These are phyloP conservation scores for Neosilurus hyrtlii DNA, from an alignment of 2,797 vertebrate genomes.

Conservation along the genomic window DNA sequence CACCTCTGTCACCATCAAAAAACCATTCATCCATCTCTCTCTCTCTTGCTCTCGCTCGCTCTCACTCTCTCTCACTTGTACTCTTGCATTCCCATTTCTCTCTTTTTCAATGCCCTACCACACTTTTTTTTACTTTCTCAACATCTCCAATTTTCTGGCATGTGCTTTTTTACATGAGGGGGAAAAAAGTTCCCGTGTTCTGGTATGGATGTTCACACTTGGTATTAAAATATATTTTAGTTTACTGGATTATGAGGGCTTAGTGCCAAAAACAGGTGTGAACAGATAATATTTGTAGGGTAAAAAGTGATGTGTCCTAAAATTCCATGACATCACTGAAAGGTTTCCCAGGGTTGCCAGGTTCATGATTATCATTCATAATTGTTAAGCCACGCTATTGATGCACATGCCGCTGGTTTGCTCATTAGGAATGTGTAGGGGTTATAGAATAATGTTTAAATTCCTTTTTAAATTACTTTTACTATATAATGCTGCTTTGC, in stretches of 20 bases:
- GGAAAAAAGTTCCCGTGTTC: background rate
- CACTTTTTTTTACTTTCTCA: background rate
- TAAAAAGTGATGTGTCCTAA: background rate
- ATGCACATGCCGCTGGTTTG: background rate
- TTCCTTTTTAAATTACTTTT: no score
- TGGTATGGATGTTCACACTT: background rate
- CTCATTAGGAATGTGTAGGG: no score
- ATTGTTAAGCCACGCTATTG: no score
- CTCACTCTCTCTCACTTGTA: background rate
- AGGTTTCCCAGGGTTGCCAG: background rate
- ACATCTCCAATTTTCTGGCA: background rate
- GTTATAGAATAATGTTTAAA: no score
- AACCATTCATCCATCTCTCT: background rate
- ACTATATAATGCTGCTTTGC: no score
- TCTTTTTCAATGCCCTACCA: background rate
- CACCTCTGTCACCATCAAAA: background rate
- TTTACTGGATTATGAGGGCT: background rate
- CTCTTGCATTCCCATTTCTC: background rate
- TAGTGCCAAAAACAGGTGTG: background rate
- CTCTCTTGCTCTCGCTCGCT: background rate
- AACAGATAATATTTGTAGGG: background rate
- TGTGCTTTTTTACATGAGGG: background rate
- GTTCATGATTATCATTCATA: no score
- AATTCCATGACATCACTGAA: background rate
- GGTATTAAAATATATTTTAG: background rate